A percentile compares a stretch with the other conserved stretches of the same genome.
Conservation (phyloP, 2,113 vertebrate genomes). For the Procavia capensis region DNA sequence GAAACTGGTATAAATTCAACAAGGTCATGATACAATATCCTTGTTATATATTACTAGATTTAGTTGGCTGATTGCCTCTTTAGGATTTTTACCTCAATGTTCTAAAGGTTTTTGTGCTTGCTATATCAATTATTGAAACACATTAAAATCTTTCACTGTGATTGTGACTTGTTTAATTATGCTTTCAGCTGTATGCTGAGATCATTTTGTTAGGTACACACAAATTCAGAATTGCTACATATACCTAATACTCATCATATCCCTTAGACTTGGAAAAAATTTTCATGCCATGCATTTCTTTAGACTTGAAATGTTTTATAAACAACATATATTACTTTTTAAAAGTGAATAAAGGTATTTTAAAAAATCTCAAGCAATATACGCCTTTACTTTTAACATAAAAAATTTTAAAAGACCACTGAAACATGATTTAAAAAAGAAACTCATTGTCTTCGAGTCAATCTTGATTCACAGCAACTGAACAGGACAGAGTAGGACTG, state of each 20-base stretch:
- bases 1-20: not conserved
- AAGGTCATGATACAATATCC: not conserved
- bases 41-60: not conserved
- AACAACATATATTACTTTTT: not conserved
- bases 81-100: not conserved
- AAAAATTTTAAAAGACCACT: not conserved
- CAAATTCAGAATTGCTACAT: too few relatives aligned
- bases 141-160: too few relatives aligned
- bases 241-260: not conserved
- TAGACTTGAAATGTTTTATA: not conserved
- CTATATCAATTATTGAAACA: not conserved
- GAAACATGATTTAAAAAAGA: not conserved
- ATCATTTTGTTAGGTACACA: too few relatives aligned
- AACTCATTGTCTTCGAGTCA: too few relatives aligned
- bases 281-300: not conserved
- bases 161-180: too few relatives aligned
- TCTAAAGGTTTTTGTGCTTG: not conserved
- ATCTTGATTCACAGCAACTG: too few relatives aligned
- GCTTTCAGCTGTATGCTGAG: too few relatives aligned
- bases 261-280: too few relatives aligned
- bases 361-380: not conserved
- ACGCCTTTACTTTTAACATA: not conserved
- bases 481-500: too few relatives aligned
- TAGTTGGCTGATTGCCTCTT: not conserved
- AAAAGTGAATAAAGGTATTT: slow-evolving; percentile 8